Percentiles rank a stretch among this genome's conserved stretches.
These are phyloP conservation scores for Amniataba percoides DNA, from an alignment of 2,797 vertebrate genomes.

Conservation along the genomic window DNA sequence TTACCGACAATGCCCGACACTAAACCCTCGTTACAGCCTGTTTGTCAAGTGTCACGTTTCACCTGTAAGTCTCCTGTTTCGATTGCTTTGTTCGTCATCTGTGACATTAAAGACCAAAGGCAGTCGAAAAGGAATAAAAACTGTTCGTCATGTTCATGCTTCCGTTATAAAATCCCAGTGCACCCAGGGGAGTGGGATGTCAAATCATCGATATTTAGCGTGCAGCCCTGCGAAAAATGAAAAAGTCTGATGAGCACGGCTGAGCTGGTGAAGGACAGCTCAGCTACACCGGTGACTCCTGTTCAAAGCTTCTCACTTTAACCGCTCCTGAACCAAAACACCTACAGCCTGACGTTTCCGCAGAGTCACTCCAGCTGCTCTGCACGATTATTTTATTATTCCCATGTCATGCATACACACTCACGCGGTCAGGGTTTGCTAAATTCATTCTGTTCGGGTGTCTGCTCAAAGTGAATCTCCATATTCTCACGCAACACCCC, in stretches of 20 bases:
- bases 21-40: too few species aligned
- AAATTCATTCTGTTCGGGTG: constrained; percentile 43
- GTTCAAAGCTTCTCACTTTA: neutral
- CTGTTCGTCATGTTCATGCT: neutral
- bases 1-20: too few species aligned
- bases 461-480: constrained; percentile 49
- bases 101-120: neutral
- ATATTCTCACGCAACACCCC: constrained; percentile 63
- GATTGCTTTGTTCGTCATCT: neutral
- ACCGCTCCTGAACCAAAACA: neutral
- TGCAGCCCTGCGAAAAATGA: neutral
- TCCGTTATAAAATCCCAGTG: neutral
- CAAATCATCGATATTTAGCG: neutral
- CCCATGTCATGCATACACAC: constrained; percentile 15
- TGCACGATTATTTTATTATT: constrained; percentile 29
- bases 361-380: constrained; percentile 42
- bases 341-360: constrained; percentile 1
- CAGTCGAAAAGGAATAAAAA: neutral
- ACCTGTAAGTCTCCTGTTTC: neutral
- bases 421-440: constrained; percentile 31
- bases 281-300: neutral
- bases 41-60: neutral
- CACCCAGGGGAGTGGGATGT: neutral
- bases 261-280: neutral
- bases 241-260: constrained; percentile 1